phyloP scores from a whole-genome alignment of 2,797 vertebrate genomes.

The Calcarius lapponicus region DNA sequence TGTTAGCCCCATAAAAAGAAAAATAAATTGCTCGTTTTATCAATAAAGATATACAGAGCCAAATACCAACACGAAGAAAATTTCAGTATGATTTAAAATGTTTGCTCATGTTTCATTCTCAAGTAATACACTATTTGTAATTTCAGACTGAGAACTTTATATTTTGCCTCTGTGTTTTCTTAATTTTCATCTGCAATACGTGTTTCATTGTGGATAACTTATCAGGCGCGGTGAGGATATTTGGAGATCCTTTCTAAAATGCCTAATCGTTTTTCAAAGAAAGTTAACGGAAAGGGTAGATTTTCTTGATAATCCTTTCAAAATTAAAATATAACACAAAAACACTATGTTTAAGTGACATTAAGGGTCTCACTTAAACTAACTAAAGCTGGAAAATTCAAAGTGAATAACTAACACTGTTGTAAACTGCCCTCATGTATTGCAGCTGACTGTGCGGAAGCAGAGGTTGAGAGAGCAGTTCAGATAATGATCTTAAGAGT shows the following conservation, averaged over 20 bases:
- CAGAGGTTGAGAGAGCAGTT: slow-evolving; percentile 65
- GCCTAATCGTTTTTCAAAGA: slow-evolving; percentile 73
- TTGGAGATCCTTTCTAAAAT: slow-evolving; percentile 73
- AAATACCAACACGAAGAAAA: slow-evolving; percentile 63
- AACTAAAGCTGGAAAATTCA: slow-evolving; percentile 68
- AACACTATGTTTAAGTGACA: slow-evolving; percentile 72
- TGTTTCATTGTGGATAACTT: slow-evolving; percentile 67
- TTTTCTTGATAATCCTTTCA: slow-evolving; percentile 78
- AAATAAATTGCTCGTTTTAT: slow-evolving; percentile 58
- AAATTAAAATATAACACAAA: slow-evolving; percentile 75
- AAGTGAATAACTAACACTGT: slow-evolving; percentile 50
- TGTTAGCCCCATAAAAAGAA: slow-evolving; percentile 51
- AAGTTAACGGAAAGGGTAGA: slow-evolving; percentile 75
- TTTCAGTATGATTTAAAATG: slow-evolving; percentile 63
- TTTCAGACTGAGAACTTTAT: slow-evolving; percentile 67
- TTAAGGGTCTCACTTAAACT: slow-evolving; percentile 66
- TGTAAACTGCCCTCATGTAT: slow-evolving; percentile 64
- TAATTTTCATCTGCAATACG: slow-evolving; percentile 55
- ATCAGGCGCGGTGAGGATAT: slow-evolving; percentile 64
- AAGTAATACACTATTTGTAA: slow-evolving; percentile 54
- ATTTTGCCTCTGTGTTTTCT: slow-evolving; percentile 58
- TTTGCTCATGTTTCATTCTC: slow-evolving; percentile 60
- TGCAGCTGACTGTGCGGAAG: slow-evolving; percentile 65
- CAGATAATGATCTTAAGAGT: slow-evolving; percentile 54
- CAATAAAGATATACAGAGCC: slow-evolving; percentile 59